phyloP scores from a whole-genome alignment of 2,113 vertebrate species.

The Oxyura jamaicensis region DNA sequence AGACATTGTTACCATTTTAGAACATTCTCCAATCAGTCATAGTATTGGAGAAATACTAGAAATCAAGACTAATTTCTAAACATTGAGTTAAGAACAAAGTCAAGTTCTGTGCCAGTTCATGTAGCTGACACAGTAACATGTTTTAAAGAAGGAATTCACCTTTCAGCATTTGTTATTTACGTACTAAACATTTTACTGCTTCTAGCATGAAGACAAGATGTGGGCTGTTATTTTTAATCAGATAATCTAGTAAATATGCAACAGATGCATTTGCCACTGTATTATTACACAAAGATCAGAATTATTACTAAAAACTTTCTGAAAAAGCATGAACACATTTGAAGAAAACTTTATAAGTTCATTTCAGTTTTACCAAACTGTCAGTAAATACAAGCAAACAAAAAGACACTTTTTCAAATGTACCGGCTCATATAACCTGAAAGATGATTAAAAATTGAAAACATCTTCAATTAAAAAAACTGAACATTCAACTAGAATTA shows the following conservation, averaged over 20 bases:
- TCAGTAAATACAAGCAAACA: neutral
- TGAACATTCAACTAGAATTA: neutral
- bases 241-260: slow-evolving; percentile 25
- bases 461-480: neutral
- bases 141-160: neutral
- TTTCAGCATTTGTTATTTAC: neutral
- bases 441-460: neutral
- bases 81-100: neutral
- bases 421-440: neutral
- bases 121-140: accelerated
- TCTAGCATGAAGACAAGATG: slow-evolving; percentile 14
- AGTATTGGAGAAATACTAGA: neutral
- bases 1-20: neutral
- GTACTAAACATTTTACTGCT: slow-evolving; percentile 9
- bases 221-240: too few relatives aligned
- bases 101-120: neutral
- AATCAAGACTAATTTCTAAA: neutral
- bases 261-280: slow-evolving; percentile 53
- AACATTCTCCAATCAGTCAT: neutral
- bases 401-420: neutral
- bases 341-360: neutral
- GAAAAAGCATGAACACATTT: neutral
- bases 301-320: neutral
- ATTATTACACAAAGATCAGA: neutral
- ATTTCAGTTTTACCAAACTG: neutral